Base-by-base conservation (phyloP, 2,797 vertebrate genomes). In the Gallinago solitaria region DNA sequence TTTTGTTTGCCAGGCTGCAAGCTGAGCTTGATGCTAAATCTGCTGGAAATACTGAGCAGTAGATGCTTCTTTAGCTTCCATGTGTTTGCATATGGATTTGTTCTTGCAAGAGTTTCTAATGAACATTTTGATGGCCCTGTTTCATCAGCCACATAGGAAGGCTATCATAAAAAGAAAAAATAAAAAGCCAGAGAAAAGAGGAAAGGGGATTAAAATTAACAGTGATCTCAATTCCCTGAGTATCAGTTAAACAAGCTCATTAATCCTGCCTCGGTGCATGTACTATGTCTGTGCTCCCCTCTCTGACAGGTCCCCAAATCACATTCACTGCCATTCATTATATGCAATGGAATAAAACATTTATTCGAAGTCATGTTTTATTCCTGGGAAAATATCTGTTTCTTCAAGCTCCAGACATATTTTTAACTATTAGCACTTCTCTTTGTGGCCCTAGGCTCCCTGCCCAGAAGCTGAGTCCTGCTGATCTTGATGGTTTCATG, bases 331-430 rank as follows among this genome's bases (percentile, higher is more conserved):
- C 88, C 92, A 96, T 96, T 95, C 89, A 89, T 96, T 92, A 96
- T 89, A 75, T 92, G 92, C 78, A 83, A 59, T 27, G 75, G 89
- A 84, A 97, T 97, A 95, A 97, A 97, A 94, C 81, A 93, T 96
- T 96, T 92, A 96, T 96, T 92, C 83, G 59, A 69, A 95, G 83
- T 96, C 89, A 97, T 97, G 90, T 97, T 97, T 97, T 96, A 96
- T 97, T 97, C 92, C 60, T 87, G 53, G 60, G 90, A 68, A 96
- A 94, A 87, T 92, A 92, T 79, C 95, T 96, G 84, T 96, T 97
- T 95, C 90, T 96, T 92, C 77, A 90, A 85, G 60, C 45, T 89
- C 45, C 75, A 87, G 90, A 95, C 83, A 68, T 68, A 60, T 87
- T 79, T 87, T 94, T 84, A 83, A 68, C 53, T 74, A 48, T 90